Conservation (phyloP, 2,113 vertebrate genomes). For the Brienomyrus brachyistius region DNA sequence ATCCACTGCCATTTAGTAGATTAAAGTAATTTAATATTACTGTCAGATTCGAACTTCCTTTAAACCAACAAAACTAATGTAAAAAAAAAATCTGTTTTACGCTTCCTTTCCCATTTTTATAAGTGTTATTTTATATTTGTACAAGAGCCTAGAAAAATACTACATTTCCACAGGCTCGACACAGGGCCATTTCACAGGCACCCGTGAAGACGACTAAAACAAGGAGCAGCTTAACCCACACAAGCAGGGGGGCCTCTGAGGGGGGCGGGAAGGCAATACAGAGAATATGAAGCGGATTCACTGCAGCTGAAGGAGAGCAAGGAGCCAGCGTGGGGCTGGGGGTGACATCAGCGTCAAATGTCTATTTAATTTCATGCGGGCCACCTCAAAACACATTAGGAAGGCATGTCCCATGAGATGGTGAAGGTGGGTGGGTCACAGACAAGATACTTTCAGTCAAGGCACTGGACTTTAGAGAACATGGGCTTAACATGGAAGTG, state of each 20-base stretch:
- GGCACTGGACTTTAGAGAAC: slow-evolving; percentile 9
- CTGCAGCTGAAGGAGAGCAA: neutral
- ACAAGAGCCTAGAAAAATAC: neutral
- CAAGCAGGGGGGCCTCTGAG: neutral
- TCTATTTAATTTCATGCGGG: neutral
- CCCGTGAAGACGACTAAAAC: neutral
- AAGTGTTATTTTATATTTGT: neutral
- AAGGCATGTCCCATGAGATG: neutral
- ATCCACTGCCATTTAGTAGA: neutral
- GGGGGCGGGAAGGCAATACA: neutral
- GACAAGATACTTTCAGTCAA: neutral
- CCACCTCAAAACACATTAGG: neutral
- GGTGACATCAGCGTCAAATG: neutral
- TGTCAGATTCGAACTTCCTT: neutral
- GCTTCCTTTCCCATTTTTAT: neutral
- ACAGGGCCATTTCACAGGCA: neutral
- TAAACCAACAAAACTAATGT: neutral
- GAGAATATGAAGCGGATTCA: neutral
- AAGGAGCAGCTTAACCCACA: neutral
- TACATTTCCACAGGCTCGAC: too few relatives aligned
- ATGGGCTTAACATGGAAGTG: neutral
- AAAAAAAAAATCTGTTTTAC: neutral
- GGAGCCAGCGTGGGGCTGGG: neutral
- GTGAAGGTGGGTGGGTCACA: neutral
- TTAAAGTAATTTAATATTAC: slow-evolving; percentile 1